Evolutionary conservation across 2,113 vertebrate species (phyloP), one percentile per base, ranked within the genome.

Genomic region (Hassar affinis): DNA sequence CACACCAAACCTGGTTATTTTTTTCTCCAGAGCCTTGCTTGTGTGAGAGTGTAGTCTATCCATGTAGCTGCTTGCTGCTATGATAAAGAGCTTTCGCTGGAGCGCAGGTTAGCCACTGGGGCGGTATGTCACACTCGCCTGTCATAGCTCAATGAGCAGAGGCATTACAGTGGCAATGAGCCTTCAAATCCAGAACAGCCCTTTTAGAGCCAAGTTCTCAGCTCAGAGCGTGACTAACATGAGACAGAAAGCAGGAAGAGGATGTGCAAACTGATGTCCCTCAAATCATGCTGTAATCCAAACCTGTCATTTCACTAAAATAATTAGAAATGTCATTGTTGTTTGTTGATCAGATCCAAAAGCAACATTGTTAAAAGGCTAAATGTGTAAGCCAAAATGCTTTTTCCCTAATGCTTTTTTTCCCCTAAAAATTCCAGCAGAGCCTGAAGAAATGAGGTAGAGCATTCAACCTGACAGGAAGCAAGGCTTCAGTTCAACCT

Each of bases 141-240:
- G 87, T 91, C 83, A 92, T 88, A 90, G 84, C 76, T 84, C 38
- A 56, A 81, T 89, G 87, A 89, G 85, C 86, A 87, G 72, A 84
- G 79, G 62, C 83, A 85, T 90, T 89, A 88, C 77, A 72, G 87
- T 89, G 80, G 80, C 86, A 87, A 88, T 90, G 87, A 90, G 82
- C 85, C 81, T 82, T 88, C 69, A 82, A 85, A 86, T 81, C 83
- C 85, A 75, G 59, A 81, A 81, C 59, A 86, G 86, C 86, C 85
- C 76, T 87, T 79, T 84, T 64, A 45, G 74, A 88, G n/a, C 69
- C 69, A 74, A 27, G 51, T 25, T 87, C 85, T 86, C 77, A 85
- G 87, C 64, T 87, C 76, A 84, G 75, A 79, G n/a, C 20, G 78
- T 76, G 69, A 87, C 86, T 83, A 85, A 79, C 87, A 85, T 80